These are phyloP conservation scores for Eupeodes luniger DNA, from an alignment of 2,888 invertebrate species.

Conservation along the genomic window DNA sequence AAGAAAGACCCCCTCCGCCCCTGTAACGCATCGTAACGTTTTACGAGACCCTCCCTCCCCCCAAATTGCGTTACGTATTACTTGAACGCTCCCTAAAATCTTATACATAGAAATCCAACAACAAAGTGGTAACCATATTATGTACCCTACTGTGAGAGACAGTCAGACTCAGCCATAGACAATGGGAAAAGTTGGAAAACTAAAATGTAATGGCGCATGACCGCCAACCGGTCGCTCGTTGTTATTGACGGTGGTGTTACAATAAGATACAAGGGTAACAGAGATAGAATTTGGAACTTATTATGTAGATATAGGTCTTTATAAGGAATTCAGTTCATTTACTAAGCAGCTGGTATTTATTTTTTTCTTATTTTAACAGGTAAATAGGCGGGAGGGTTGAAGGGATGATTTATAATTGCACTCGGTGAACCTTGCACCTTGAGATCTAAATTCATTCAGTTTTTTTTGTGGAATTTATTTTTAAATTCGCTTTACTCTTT, in stretches of 20 bases:
- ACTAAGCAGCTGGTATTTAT: conserved; percentile 37
- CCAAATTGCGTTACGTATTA: no score
- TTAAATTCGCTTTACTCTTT: conserved; percentile 1
- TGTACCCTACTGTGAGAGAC: conserved; percentile 3
- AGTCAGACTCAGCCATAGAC: conserved; percentile 35
- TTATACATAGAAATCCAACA: no score
- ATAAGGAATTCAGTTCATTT: neutral
- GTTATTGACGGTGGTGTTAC: neutral
- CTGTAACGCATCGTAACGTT: no score
- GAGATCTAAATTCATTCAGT: conserved; percentile 45
- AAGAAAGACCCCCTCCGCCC: no score
- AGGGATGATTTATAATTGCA: conserved; percentile 47
- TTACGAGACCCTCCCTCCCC: no score
- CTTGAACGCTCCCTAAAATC: no score
- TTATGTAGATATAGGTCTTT: neutral
- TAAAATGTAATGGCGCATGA: conserved; percentile 55
- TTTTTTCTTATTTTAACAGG: neutral
- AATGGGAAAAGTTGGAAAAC: conserved; percentile 45
- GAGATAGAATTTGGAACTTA: conserved; percentile 46
- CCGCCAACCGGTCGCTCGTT: neutral
- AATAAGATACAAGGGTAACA: conserved; percentile 31
- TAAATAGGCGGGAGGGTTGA: conserved; percentile 16
- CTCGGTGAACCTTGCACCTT: conserved; percentile 19
- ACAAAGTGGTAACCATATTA: conserved; percentile 6
- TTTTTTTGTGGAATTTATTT: neutral